Conservation (phyloP, 2,113 vertebrate genomes). For the Dicrurus megarhynchus region DNA sequence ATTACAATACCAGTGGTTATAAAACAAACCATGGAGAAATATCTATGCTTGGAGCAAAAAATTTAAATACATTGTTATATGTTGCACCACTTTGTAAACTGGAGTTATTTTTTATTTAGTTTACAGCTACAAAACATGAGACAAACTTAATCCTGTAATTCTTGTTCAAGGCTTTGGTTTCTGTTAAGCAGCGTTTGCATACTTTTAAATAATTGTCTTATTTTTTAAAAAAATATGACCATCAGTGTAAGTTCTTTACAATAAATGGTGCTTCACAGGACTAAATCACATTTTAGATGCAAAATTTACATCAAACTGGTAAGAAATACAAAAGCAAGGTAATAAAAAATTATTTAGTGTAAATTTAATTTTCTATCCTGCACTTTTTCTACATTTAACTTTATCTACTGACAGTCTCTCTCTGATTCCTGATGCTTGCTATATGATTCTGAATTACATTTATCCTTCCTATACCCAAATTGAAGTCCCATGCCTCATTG, state of each 20-base stretch:
- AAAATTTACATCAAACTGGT: not conserved
- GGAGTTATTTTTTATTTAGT: not conserved
- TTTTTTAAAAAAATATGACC: not conserved
- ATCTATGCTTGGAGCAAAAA: not conserved
- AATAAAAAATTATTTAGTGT: not conserved
- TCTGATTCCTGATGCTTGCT: constrained; percentile 7
- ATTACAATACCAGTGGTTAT: not conserved
- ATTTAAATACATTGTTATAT: not conserved
- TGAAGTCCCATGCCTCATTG: constrained; percentile 16
- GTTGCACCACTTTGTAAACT: not conserved
- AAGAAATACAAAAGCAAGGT: not conserved
- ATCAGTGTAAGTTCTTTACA: not conserved
- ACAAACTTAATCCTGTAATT: not conserved
- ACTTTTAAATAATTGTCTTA: not conserved
- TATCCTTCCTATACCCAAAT: not conserved
- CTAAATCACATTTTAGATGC: not conserved
- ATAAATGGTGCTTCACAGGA: not conserved
- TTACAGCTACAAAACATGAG: not conserved
- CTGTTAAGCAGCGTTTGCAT: not conserved
- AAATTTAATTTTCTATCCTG: not conserved
- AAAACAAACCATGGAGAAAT: not conserved
- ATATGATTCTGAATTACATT: not conserved
- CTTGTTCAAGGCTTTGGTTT: not conserved
- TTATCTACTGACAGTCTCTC: not conserved
- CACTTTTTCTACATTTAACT: constrained; percentile 9